A percentile compares a stretch with the other conserved stretches of the same genome.
These are phyloP conservation scores for Petromus typicus DNA, from an alignment of 2,113 vertebrate genomes.

Conservation along the genomic window DNA sequence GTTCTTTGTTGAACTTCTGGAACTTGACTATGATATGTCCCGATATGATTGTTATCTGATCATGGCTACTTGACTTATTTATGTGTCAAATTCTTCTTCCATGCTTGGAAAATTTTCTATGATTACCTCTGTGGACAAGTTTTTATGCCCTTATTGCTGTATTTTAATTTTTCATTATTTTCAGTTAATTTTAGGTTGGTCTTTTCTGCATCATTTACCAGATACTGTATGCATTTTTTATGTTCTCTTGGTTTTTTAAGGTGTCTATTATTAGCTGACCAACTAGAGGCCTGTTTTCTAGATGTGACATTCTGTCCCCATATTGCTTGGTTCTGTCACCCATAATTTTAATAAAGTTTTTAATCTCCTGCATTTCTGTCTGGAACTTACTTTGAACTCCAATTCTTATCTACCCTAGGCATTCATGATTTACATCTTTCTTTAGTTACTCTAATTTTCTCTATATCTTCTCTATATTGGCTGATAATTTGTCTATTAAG, in stretches of 20 bases:
- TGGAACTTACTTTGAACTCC: background rate
- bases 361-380: background rate
- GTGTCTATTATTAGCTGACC: background rate
- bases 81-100: background rate
- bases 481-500: background rate
- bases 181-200: background rate
- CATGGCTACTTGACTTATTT: background rate
- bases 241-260: background rate
- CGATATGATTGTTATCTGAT: background rate
- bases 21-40: background rate
- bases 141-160: background rate
- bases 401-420: background rate
- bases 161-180: background rate
- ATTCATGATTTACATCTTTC: background rate
- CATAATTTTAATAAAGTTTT: background rate
- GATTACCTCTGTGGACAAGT: background rate
- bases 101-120: background rate
- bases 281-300: background rate
- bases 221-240: background rate
- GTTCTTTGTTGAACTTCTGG: background rate
- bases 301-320: background rate
- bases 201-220: background rate
- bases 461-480: background rate
- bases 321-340: background rate
- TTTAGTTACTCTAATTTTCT: background rate